These are phyloP conservation scores for Takifugu ocellatus DNA, from an alignment of 2,797 vertebrate species.

Conservation along the genomic window DNA sequence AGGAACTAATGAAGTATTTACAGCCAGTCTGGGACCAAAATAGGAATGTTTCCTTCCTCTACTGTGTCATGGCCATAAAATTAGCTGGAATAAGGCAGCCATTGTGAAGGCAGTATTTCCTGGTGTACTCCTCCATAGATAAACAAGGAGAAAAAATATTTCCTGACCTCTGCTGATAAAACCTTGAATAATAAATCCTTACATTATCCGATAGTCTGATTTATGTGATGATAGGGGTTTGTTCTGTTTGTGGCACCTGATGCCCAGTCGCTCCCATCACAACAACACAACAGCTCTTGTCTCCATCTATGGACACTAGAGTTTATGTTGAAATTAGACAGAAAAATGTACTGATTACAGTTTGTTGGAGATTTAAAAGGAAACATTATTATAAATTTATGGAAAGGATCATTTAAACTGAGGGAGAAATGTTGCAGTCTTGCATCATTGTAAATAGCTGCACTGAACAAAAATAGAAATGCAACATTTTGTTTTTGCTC, in stretches of 20 bases:
- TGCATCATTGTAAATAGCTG: too few species aligned
- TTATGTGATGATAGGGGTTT: slow-evolving; percentile 22
- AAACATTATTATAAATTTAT: too few species aligned
- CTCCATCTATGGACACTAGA: background rate
- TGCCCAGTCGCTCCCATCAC: slow-evolving; percentile 2
- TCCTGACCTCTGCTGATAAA: slow-evolving; percentile 45
- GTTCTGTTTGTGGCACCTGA: slow-evolving; percentile 38
- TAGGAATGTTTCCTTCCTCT: slow-evolving; percentile 30
- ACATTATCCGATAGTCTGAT: slow-evolving; percentile 34
- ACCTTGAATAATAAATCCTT: slow-evolving; percentile 35
- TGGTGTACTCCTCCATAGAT: slow-evolving; percentile 15
- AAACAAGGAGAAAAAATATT: slow-evolving; percentile 16
- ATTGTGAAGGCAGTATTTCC: slow-evolving; percentile 45
- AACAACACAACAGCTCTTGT: background rate
- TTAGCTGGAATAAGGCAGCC: slow-evolving; percentile 32
- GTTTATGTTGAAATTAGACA: background rate
- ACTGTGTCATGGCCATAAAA: slow-evolving; percentile 47
- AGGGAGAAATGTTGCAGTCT: too few species aligned
- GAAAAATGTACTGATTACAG: background rate
- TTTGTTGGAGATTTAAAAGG: too few species aligned
- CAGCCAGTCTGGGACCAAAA: slow-evolving; percentile 5
- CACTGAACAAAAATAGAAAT: too few species aligned
- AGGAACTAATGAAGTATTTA: slow-evolving; percentile 7
- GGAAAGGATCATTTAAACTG: too few species aligned
- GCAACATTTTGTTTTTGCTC: too few species aligned